phyloP scores from a whole-genome alignment of 2,113 vertebrate genomes.

The Nibea coibor region DNA sequence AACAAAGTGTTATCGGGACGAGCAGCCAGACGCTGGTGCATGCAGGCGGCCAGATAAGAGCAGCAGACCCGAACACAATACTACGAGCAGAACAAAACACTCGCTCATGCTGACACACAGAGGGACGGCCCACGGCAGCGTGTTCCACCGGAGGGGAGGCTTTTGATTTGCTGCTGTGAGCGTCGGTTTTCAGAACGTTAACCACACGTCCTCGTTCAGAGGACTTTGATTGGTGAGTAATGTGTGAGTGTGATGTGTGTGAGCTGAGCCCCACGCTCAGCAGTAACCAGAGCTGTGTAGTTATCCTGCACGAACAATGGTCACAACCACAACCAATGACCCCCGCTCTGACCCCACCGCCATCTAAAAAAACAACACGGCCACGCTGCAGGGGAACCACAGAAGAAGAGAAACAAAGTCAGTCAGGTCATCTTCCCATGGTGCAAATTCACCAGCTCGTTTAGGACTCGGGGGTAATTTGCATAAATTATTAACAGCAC shows the following conservation, averaged over 20 bases:
- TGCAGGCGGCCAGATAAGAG: conserved; percentile 57
- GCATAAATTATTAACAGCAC: conserved; percentile 13
- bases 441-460: background rate
- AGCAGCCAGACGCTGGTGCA: conserved; percentile 39
- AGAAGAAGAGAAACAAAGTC: background rate
- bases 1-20: conserved; percentile 55
- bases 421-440: background rate
- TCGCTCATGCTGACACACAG: conserved; percentile 45
- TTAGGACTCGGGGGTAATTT: background rate
- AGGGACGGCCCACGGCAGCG: background rate
- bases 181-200: background rate
- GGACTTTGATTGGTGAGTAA: background rate
- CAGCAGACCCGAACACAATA: conserved; percentile 36
- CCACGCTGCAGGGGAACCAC: background rate
- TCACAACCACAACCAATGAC: background rate
- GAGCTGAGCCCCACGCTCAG: conserved; percentile 17
- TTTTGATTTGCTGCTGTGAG: background rate
- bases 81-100: conserved; percentile 35
- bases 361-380: background rate
- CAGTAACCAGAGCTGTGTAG: background rate
- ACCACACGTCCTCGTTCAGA: background rate
- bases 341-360: conserved; percentile 9
- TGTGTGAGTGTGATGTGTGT: background rate
- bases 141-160: background rate
- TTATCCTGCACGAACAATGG: conserved; percentile 44